Conservation (phyloP, 53 echinoderm and acorn worm genomes). For the Arbacia lixula region DNA sequence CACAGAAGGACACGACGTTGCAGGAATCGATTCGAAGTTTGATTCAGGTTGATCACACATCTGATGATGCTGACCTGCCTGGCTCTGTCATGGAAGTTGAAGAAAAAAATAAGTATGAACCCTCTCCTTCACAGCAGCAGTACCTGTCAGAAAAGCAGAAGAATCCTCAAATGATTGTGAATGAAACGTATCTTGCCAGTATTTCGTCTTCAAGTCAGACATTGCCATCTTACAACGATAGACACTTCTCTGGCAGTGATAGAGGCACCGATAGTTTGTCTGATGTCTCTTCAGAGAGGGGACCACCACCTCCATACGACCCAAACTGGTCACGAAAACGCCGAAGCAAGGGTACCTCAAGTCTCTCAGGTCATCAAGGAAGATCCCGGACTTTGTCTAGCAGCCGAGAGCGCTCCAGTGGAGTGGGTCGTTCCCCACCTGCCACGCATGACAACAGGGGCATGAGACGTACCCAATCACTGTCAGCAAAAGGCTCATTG, state of each 20-base stretch:
- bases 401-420: too few relatives aligned
- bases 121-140: neutral
- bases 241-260: too few relatives aligned
- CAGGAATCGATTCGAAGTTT: slow-evolving; percentile 15
- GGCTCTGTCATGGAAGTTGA: neutral
- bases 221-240: neutral
- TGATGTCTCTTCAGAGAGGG: too few relatives aligned
- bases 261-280: too few relatives aligned
- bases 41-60: neutral
- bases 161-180: neutral
- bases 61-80: neutral
- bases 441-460: neutral
- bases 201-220: neutral
- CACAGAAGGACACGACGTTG: neutral
- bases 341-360: too few relatives aligned
- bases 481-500: slow-evolving; percentile 36
- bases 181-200: neutral
- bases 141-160: neutral
- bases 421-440: too few relatives aligned
- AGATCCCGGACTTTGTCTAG: too few relatives aligned
- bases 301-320: slow-evolving; percentile 48
- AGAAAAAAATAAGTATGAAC: too few relatives aligned
- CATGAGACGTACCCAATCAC: slow-evolving; percentile 19
- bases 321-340: slow-evolving; percentile 6
- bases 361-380: too few relatives aligned